These are phyloP conservation scores for Hirtodrosophila duncani DNA, from an alignment of 2,888 invertebrate species.

Conservation along the genomic window DNA sequence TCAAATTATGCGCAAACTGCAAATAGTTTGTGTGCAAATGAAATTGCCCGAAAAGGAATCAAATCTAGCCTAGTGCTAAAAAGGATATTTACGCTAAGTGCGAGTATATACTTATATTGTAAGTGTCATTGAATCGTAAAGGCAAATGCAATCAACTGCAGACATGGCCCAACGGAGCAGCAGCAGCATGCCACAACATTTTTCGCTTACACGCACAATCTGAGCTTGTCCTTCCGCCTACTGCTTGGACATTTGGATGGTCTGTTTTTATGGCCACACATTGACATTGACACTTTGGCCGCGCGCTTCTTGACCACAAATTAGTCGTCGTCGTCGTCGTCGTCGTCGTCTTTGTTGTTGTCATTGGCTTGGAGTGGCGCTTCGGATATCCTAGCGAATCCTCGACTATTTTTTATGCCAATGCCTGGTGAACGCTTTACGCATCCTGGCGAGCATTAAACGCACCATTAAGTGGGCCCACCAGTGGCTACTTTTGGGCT, in stretches of 20 bases:
- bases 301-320: constrained; percentile 57
- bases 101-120: no score
- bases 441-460: constrained; percentile 52
- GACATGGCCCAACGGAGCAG: constrained; percentile 42
- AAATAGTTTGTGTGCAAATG: constrained; percentile 50
- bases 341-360: not conserved
- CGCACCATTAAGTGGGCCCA: constrained; percentile 50
- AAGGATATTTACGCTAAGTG: no score
- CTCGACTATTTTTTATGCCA: constrained; percentile 54
- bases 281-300: constrained; percentile 67
- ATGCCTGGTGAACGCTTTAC: constrained; percentile 61
- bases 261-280: constrained; percentile 55
- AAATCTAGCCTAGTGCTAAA: constrained; percentile 54
- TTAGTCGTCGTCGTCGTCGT: constrained; percentile 39
- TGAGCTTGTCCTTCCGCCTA: constrained; percentile 37
- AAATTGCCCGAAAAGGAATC: constrained; percentile 32
- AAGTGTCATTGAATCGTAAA: constrained; percentile 68
- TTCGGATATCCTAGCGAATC: constrained; percentile 8
- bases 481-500: constrained; percentile 29
- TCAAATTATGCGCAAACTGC: constrained; percentile 50
- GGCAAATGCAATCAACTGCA: constrained; percentile 67
- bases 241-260: constrained; percentile 8
- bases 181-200: constrained; percentile 9
- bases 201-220: constrained; percentile 69
- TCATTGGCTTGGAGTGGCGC: constrained; percentile 28